These are phyloP conservation scores for Equus przewalskii DNA, from an alignment of 2,113 vertebrate species.

Conservation along the genomic window DNA sequence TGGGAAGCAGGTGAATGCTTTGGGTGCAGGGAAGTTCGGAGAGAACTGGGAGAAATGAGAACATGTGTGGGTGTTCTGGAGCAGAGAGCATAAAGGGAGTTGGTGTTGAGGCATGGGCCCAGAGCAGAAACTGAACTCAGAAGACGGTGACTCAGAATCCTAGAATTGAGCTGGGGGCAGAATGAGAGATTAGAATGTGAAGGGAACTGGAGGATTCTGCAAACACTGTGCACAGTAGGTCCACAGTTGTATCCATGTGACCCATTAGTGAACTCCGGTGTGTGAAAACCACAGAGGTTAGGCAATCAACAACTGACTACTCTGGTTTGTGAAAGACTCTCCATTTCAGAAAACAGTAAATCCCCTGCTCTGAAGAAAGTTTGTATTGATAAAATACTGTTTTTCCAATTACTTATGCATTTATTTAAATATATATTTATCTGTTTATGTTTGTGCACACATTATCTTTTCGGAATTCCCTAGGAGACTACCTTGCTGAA, in stretches of 20 bases:
- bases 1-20: not conserved
- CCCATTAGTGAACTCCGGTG: not conserved
- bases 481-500: slow-evolving; percentile 47
- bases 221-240: not conserved
- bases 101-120: not conserved
- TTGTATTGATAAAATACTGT: not conserved
- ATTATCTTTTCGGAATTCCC: slow-evolving; percentile 39
- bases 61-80: not conserved
- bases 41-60: not conserved
- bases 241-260: not conserved
- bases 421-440: not conserved
- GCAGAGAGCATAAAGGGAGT: not conserved
- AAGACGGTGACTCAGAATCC: not conserved
- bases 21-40: not conserved
- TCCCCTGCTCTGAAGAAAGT: not conserved
- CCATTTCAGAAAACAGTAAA: not conserved
- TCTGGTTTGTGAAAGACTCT: slow-evolving; percentile 4
- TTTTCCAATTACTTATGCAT: not conserved
- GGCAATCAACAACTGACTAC: not conserved
- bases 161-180: not conserved
- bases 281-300: not conserved
- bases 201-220: not conserved
- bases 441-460: not conserved
- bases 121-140: not conserved
- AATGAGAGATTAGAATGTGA: not conserved